These are phyloP conservation scores for Diglossa cyanea DNA, from an alignment of 2,797 vertebrate species.

Conservation along the genomic window DNA sequence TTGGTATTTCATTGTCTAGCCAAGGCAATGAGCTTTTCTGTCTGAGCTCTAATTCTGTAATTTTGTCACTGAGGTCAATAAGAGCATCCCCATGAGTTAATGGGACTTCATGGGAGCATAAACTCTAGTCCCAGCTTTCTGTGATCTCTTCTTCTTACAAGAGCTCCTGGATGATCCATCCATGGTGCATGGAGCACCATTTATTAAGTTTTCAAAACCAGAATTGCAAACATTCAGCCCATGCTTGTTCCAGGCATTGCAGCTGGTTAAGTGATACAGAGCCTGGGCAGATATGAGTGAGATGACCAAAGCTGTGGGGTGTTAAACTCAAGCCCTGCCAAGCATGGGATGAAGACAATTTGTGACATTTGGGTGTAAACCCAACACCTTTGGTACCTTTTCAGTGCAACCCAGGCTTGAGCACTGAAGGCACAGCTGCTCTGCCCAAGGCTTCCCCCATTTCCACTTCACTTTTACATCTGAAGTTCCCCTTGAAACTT, in stretches of 20 bases:
- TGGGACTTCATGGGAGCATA: not conserved
- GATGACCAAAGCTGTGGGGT: not conserved
- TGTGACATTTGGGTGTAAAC: not conserved
- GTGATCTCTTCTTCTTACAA: not conserved
- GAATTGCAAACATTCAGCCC: not conserved
- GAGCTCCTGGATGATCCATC: not conserved
- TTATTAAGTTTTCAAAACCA: not conserved
- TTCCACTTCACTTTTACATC: not conserved
- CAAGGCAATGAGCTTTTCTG: not conserved
- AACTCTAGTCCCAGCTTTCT: not conserved
- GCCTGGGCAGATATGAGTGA: not conserved
- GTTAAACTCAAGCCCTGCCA: not conserved
- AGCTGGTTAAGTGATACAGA: not conserved
- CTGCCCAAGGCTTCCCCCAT: not conserved
- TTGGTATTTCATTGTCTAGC: not conserved
- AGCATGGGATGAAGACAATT: not conserved
- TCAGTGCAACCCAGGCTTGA: not conserved
- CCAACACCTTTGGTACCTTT: accelerated
- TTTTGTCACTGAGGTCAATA: not conserved
- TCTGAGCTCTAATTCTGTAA: not conserved
- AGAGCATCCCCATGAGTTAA: not conserved
- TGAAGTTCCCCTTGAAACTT: not conserved
- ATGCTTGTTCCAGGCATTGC: not conserved
- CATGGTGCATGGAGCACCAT: accelerated
- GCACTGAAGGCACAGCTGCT: not conserved